These are phyloP conservation scores for Ylistrum balloti DNA, from an alignment of 1,140 invertebrate genomes.

Conservation along the genomic window DNA sequence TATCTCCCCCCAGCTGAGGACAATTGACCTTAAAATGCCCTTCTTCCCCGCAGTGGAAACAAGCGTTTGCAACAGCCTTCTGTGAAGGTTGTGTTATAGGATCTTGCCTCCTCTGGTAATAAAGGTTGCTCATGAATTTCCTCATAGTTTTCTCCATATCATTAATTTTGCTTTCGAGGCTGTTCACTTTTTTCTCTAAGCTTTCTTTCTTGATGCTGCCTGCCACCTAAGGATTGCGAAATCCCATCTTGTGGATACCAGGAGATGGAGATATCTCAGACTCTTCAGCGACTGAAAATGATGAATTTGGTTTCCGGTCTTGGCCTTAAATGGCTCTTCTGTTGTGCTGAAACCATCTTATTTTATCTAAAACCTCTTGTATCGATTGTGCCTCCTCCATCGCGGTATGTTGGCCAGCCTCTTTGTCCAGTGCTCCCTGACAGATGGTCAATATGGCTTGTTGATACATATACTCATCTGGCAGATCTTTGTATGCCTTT, in stretches of 20 bases:
- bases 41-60: background rate
- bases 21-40: too few species aligned
- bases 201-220: background rate
- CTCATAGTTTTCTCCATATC: background rate
- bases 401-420: conserved; percentile 1
- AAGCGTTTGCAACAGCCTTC: background rate
- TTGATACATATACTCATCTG: conserved; percentile 20
- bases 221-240: background rate
- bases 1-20: too few species aligned
- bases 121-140: background rate
- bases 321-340: background rate
- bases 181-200: background rate
- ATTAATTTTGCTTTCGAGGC: background rate
- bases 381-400: background rate
- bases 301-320: background rate
- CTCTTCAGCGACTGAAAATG: background rate
- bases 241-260: background rate
- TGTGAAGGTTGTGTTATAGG: too few species aligned
- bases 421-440: conserved; percentile 14
- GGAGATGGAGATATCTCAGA: background rate
- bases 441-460: conserved; percentile 40
- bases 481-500: conserved; percentile 29
- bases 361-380: background rate
- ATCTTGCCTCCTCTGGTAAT: too few species aligned
- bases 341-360: conserved; percentile 41